Evolutionary conservation across 1,140 invertebrate species (phyloP).

Genomic region (Ceratosolen fusciceps): DNA sequence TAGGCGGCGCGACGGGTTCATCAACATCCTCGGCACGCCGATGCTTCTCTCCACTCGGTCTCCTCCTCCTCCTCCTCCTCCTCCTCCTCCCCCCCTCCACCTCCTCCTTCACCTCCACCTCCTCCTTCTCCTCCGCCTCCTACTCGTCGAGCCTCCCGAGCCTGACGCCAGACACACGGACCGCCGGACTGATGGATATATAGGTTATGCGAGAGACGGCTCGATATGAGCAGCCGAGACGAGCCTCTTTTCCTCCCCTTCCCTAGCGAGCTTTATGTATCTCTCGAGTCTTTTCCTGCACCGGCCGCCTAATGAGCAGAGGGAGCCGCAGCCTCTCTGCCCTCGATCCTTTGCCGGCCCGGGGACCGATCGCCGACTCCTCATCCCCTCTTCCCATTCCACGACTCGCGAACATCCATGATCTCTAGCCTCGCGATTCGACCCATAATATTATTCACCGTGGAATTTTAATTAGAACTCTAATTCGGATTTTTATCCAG

Average conservation of each 20-base stretch:
- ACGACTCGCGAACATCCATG: background rate
- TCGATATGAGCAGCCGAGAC: no score
- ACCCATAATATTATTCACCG: background rate
- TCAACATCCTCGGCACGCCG: constrained; percentile 52
- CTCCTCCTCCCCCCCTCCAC: no score
- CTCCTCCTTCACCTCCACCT: no score
- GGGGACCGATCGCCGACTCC: background rate
- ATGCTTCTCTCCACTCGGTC: no score
- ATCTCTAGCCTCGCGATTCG: background rate
- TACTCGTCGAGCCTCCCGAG: no score
- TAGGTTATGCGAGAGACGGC: constrained; percentile 24
- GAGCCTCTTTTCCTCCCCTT: no score
- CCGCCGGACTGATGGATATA: constrained; percentile 1
- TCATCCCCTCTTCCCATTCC: background rate
- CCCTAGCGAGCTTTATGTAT: constrained; percentile 27
- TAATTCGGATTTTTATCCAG: background rate
- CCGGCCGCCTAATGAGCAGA: background rate
- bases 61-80: no score
- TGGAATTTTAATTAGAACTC: background rate
- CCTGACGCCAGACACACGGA: background rate
- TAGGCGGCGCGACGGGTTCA: constrained; percentile 52
- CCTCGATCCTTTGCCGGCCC: background rate
- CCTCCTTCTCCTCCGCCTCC: no score
- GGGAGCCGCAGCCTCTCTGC: no score
- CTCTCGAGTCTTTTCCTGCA: constrained; percentile 9